Percentiles rank a stretch among this genome's conserved stretches.
phyloP scores from a whole-genome alignment of 2,797 vertebrate genomes.

The Huso huso region DNA sequence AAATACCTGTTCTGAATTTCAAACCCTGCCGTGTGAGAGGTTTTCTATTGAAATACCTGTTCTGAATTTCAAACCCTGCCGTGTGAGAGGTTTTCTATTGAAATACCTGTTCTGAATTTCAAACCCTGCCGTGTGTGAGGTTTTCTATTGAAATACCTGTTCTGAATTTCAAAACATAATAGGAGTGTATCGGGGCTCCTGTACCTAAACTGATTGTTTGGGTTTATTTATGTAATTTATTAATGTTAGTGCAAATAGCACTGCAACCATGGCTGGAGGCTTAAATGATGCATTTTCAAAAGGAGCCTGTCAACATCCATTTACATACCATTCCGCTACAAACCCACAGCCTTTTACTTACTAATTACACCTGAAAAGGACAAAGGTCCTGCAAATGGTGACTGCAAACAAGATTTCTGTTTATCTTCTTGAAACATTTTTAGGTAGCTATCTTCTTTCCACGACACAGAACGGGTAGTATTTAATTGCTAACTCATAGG shows the following conservation, averaged over 20 bases:
- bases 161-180: too few relatives aligned
- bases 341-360: background rate
- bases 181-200: too few relatives aligned
- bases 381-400: conserved; percentile 10
- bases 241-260: background rate
- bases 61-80: too few relatives aligned
- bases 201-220: too few relatives aligned
- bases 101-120: too few relatives aligned
- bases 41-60: too few relatives aligned
- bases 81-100: too few relatives aligned
- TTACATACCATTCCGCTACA: background rate
- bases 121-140: too few relatives aligned
- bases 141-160: too few relatives aligned
- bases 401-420: background rate
- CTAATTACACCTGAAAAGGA: conserved; percentile 20
- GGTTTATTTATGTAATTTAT: background rate
- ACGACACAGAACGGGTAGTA: background rate
- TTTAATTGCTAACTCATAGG: background rate
- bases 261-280: background rate
- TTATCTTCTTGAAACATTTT: background rate
- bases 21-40: too few relatives aligned
- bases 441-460: background rate
- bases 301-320: conserved; percentile 8
- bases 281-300: background rate
- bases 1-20: too few relatives aligned